Percentiles rank a stretch among this genome's conserved stretches.
phyloP scores from a whole-genome alignment of 2,888 invertebrate species.

The Lasioglossum villosulum region DNA sequence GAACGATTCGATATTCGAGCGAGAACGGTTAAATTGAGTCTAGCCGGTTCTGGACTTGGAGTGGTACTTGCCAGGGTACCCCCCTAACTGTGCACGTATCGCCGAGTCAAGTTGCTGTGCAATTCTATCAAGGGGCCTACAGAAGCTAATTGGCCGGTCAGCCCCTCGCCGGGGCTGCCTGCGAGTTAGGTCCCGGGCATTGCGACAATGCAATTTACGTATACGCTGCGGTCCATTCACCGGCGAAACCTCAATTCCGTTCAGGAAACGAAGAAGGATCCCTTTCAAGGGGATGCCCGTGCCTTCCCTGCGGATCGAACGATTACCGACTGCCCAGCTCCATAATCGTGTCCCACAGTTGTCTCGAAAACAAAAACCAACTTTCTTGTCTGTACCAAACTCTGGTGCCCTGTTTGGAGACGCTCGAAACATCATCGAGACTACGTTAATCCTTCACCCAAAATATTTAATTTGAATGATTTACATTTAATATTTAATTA shows the following conservation, averaged over 20 bases:
- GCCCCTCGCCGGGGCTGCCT: conserved; percentile 65
- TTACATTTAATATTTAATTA: no score
- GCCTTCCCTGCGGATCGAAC: conserved; percentile 25
- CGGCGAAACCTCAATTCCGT: conserved; percentile 69
- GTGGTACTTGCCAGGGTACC: conserved; percentile 57
- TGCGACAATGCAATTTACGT: conserved; percentile 77
- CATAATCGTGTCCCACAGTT: background rate
- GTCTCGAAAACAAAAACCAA: background rate
- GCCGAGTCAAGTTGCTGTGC: conserved; percentile 68
- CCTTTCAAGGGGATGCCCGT: conserved; percentile 61
- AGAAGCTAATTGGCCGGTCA: conserved; percentile 79
- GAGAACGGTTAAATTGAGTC: conserved; percentile 68
- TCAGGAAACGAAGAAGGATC: conserved; percentile 69
- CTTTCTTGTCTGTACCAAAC: background rate
- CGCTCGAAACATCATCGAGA: background rate
- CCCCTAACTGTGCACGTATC: conserved; percentile 57
- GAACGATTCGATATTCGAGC: conserved; percentile 62
- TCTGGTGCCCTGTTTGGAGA: background rate
- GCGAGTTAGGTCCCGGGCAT: conserved; percentile 60
- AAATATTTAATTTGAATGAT: no score
- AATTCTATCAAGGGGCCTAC: conserved; percentile 76
- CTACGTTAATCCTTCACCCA: background rate
- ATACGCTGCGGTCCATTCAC: conserved; percentile 66
- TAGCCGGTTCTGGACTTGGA: conserved; percentile 60
- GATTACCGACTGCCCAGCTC: conserved; percentile 1